Evolutionary conservation across 2,113 vertebrate genomes (phyloP).

Genomic region (Istiophorus platypterus): DNA sequence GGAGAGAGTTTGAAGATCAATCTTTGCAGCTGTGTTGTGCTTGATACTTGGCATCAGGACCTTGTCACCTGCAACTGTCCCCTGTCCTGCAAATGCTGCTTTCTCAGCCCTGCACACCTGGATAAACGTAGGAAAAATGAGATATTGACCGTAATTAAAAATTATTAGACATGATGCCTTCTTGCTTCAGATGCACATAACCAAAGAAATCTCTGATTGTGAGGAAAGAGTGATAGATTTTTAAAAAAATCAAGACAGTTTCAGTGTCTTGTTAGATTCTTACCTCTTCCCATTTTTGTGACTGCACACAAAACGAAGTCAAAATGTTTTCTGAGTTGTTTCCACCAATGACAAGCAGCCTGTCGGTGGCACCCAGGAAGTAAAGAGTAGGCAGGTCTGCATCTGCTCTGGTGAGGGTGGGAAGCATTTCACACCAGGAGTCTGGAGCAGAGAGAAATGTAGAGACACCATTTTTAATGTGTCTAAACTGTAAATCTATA

Average conservation of each 20-base stretch:
- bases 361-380: constrained; percentile 83
- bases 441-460: constrained; percentile 66
- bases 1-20: constrained; percentile 75
- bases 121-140: neutral
- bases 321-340: constrained; percentile 81
- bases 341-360: constrained; percentile 83
- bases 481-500: neutral
- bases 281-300: constrained; percentile 79
- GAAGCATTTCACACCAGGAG: constrained; percentile 84
- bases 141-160: neutral
- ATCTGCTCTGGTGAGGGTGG: constrained; percentile 80
- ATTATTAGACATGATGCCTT: neutral
- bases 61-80: constrained; percentile 64
- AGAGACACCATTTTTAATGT: neutral
- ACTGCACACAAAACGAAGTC: constrained; percentile 78
- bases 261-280: neutral
- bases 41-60: constrained; percentile 80
- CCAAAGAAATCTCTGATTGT: neutral
- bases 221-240: too few relatives aligned
- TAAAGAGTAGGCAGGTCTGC: constrained; percentile 81
- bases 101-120: constrained; percentile 72
- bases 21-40: constrained; percentile 63
- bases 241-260: neutral
- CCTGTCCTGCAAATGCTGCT: constrained; percentile 82
- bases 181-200: constrained; percentile 9